phyloP scores from a whole-genome alignment of 2,888 invertebrate species.

The Charanyca ferruginea region DNA sequence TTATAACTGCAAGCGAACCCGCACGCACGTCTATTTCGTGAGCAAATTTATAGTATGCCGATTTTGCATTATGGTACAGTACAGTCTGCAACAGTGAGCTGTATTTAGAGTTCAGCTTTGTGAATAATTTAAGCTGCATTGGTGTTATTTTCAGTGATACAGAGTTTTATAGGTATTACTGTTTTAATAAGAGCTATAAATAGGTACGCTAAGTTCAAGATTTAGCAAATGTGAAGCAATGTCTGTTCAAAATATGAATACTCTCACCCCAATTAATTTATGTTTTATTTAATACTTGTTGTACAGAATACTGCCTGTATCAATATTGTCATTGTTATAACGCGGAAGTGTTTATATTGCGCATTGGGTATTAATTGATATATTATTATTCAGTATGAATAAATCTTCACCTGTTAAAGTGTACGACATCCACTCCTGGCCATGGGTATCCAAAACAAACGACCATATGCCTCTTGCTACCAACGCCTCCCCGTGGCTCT shows the following conservation, averaged over 20 bases:
- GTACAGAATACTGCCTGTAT: too few relatives aligned
- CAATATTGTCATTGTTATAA: not conserved
- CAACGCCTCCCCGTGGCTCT: constrained; percentile 40
- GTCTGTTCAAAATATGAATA: too few relatives aligned
- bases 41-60: constrained; percentile 85
- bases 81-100: constrained; percentile 72
- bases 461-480: constrained; percentile 22
- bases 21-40: constrained; percentile 87
- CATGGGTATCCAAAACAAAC: constrained; percentile 19
- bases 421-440: not conserved
- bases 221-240: too few relatives aligned
- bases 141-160: not conserved
- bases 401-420: constrained; percentile 4
- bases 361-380: not conserved
- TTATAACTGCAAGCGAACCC: constrained; percentile 82
- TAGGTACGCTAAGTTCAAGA: too few relatives aligned
- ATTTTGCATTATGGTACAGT: constrained; percentile 80
- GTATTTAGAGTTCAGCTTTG: constrained; percentile 51
- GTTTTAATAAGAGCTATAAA: not conserved
- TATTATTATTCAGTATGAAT: constrained; percentile 3
- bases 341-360: not conserved
- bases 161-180: not conserved
- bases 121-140: constrained; percentile 19
- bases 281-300: not conserved
- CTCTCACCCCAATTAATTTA: too few relatives aligned